A percentile compares a stretch with the other conserved stretches of the same genome.
Evolutionary conservation across 1,140 invertebrate species (phyloP).

Genomic region (Lepidurus packardi): DNA sequence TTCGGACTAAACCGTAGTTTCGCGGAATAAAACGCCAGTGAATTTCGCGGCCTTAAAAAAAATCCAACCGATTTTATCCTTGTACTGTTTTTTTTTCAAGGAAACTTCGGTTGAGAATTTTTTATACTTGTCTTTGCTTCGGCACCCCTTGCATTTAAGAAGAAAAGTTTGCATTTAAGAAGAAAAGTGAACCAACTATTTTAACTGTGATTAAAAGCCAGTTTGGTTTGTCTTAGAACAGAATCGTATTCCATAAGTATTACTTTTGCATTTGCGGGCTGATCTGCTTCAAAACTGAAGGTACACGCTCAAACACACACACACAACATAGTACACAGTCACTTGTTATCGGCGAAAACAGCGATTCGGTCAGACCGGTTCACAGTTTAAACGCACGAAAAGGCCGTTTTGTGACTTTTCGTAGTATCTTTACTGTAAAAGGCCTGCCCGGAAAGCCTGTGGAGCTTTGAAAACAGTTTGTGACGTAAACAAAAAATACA

Average conservation of each 20-base stretch:
- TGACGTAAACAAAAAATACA: background rate
- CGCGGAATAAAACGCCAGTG: background rate
- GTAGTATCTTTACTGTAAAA: background rate
- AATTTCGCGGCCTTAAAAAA: no score
- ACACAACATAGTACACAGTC: background rate
- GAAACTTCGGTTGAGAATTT: no score
- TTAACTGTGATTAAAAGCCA: background rate
- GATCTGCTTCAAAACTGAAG: background rate
- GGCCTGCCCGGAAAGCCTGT: background rate
- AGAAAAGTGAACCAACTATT: background rate
- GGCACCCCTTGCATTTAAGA: no score
- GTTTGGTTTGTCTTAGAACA: background rate
- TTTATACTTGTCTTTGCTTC: no score
- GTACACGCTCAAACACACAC: background rate
- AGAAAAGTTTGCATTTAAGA: no score
- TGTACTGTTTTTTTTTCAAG: no score
- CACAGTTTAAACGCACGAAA: background rate
- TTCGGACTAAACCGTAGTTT: conserved; percentile 18
- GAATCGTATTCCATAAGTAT: background rate
- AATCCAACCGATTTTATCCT: no score
- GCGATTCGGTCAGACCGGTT: background rate
- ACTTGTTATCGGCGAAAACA: background rate
- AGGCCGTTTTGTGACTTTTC: background rate
- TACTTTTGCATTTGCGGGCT: background rate
- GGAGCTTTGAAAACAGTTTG: background rate